phyloP scores from a whole-genome alignment of 2,888 invertebrate species.

The Campaea margaritaria region DNA sequence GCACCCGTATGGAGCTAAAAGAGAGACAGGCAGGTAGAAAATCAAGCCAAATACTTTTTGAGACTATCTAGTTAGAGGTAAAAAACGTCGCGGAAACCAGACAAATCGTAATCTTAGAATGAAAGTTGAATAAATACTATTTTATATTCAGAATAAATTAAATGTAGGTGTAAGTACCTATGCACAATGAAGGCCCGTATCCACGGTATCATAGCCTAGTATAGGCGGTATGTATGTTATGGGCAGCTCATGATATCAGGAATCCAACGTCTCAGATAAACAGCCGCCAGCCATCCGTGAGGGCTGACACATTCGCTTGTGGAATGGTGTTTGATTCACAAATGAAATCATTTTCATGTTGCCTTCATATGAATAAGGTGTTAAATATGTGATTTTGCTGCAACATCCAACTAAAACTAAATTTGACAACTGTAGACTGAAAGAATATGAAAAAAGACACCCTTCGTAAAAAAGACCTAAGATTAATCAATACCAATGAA shows the following conservation, averaged over 20 bases:
- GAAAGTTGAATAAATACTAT: not conserved
- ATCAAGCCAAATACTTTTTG: not conserved
- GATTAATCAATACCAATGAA: too few species aligned
- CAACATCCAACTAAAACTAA: not conserved
- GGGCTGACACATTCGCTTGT: constrained; percentile 47
- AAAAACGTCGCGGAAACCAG: too few species aligned
- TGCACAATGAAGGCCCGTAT: not conserved
- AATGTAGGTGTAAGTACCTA: too few species aligned
- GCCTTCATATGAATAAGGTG: not conserved
- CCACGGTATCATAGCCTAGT: not conserved
- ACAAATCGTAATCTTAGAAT: too few species aligned
- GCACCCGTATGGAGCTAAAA: constrained; percentile 21
- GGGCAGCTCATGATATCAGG: not conserved
- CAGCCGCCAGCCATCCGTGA: constrained; percentile 55
- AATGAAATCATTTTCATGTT: not conserved
- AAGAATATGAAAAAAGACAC: too few species aligned
- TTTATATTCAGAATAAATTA: not conserved
- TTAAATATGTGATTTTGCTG: too few species aligned
- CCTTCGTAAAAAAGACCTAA: too few species aligned
- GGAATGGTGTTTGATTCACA: constrained; percentile 2
- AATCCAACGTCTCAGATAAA: constrained; percentile 48
- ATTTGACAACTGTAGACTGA: too few species aligned
- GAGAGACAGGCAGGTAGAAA: constrained; percentile 10
- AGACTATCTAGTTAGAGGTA: too few species aligned
- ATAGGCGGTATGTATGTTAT: not conserved